Conservation (phyloP, 2,888 invertebrate species). For the Coelopa pilipes region DNA sequence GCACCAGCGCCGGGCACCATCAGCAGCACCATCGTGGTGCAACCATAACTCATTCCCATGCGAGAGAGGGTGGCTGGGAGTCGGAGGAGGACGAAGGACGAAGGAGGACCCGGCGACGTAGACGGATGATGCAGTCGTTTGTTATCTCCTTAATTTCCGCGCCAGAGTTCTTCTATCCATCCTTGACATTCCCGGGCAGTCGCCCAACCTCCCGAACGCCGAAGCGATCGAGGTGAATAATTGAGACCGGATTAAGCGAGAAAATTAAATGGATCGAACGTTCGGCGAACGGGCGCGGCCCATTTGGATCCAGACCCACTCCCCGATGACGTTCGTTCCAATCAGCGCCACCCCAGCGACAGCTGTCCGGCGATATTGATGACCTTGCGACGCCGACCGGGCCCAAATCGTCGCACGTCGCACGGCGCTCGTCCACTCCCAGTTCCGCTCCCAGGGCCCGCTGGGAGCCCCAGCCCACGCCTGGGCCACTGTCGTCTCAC, state of each 20-base stretch:
- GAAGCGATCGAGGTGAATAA: not conserved
- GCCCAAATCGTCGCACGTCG: not conserved
- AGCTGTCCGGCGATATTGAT: constrained; percentile 22
- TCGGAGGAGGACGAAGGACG: too few species aligned
- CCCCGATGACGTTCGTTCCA: not conserved
- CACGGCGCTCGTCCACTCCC: not conserved
- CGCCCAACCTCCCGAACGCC: not conserved
- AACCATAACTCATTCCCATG: constrained; percentile 39
- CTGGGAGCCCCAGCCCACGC: not conserved
- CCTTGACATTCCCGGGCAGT: constrained; percentile 29
- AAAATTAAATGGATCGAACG: not conserved
- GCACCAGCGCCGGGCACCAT: too few species aligned
- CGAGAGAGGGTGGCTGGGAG: too few species aligned
- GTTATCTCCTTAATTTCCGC: constrained; percentile 39
- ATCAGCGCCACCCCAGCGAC: constrained; percentile 4
- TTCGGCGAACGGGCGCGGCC: too few species aligned
- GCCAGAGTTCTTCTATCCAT: constrained; percentile 31
- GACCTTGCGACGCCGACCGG: constrained; percentile 10
- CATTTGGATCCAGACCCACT: too few species aligned
- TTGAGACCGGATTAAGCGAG: constrained; percentile 1
- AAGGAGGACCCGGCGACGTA: not conserved
- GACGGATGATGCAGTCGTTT: constrained; percentile 40
- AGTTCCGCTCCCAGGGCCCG: not conserved
- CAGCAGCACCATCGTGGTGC: constrained; percentile 25
- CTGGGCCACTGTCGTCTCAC: not conserved